These are phyloP conservation scores for Entomobrya multifasciata DNA, from an alignment of 2,888 invertebrate species.

Conservation along the genomic window DNA sequence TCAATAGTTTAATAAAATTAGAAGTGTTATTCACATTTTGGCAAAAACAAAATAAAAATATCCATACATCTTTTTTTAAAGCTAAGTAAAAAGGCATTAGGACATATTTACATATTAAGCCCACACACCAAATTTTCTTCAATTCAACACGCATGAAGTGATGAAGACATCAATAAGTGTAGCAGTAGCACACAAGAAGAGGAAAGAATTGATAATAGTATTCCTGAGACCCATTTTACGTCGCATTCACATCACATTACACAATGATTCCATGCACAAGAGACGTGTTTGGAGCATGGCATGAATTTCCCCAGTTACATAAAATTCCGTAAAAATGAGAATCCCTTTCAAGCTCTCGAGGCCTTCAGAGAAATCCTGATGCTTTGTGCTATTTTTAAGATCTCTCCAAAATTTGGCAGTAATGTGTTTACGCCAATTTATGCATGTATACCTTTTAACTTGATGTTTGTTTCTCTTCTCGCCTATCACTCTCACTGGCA, in stretches of 20 bases:
- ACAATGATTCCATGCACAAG: background rate
- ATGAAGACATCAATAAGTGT: background rate
- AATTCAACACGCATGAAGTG: background rate
- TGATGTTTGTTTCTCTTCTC: background rate
- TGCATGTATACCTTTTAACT: background rate
- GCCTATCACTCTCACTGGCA: background rate
- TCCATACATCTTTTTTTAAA: too few species aligned
- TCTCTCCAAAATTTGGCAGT: too few species aligned
- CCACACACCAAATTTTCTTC: too few species aligned
- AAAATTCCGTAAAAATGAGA: constrained; percentile 41
- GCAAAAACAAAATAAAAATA: too few species aligned
- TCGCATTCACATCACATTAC: too few species aligned
- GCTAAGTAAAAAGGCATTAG: too few species aligned
- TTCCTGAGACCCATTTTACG: too few species aligned
- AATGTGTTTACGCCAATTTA: background rate
- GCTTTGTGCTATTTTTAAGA: background rate
- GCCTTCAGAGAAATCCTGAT: background rate
- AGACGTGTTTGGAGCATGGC: background rate
- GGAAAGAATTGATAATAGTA: too few species aligned
- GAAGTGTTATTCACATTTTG: too few species aligned
- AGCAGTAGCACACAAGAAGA: too few species aligned
- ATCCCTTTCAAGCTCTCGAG: constrained; percentile 27
- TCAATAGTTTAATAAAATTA: too few species aligned
- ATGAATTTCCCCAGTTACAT: background rate
- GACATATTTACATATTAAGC: too few species aligned